A percentile compares a stretch with the other conserved stretches of the same genome.
Conservation (phyloP, 2,888 invertebrate species). For the Laothoe populi region DNA sequence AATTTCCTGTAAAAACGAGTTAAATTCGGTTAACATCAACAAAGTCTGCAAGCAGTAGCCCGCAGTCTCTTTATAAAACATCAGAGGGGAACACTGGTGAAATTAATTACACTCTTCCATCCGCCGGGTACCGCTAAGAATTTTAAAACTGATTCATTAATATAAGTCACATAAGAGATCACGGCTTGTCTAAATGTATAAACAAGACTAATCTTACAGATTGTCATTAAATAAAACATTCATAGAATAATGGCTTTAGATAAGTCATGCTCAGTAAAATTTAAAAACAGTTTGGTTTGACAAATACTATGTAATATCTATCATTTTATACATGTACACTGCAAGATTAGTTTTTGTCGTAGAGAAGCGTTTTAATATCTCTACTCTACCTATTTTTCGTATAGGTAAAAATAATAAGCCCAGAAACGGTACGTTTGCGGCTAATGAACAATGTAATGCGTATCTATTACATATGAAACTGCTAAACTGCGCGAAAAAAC, state of each 20-base stretch:
- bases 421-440: too few relatives aligned
- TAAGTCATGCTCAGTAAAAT: neutral
- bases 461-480: too few relatives aligned
- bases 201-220: conserved; percentile 19
- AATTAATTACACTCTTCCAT: conserved; percentile 57
- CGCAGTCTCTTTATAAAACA: conserved; percentile 41
- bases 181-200: conserved; percentile 21
- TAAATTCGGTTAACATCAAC: conserved; percentile 13
- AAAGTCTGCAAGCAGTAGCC: conserved; percentile 31
- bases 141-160: conserved; percentile 62
- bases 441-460: too few relatives aligned
- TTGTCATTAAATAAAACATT: conserved; percentile 19
- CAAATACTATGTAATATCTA: neutral
- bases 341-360: too few relatives aligned
- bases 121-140: conserved; percentile 44
- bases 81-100: conserved; percentile 29
- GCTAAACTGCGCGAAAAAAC: too few relatives aligned
- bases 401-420: too few relatives aligned
- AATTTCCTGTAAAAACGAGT: neutral
- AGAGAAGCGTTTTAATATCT: too few relatives aligned
- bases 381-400: too few relatives aligned
- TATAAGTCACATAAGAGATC: conserved; percentile 46
- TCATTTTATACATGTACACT: neutral
- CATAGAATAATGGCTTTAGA: neutral
- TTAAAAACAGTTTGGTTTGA: neutral